These are phyloP conservation scores for Hecatera dysodea DNA, from an alignment of 2,888 invertebrate genomes.

Conservation along the genomic window DNA sequence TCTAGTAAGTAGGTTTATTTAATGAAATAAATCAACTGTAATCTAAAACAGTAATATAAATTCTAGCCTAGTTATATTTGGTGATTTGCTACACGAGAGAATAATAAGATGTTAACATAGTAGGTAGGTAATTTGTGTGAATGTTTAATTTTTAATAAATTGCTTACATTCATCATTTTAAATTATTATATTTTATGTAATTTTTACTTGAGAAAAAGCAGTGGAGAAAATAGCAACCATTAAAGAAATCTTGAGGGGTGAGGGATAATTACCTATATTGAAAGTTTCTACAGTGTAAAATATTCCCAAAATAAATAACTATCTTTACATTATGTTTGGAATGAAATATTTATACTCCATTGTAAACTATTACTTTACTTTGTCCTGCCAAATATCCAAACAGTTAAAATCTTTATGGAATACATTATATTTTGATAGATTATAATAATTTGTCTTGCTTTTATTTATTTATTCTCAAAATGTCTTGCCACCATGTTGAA, in stretches of 20 bases:
- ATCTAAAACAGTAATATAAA: not conserved
- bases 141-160: not conserved
- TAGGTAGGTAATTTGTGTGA: slow-evolving; percentile 7
- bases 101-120: not conserved
- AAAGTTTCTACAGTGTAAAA: not conserved
- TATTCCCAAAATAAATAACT: not conserved
- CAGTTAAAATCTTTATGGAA: not conserved
- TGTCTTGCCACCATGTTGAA: not conserved
- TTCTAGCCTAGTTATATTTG: not conserved
- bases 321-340: not conserved
- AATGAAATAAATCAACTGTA: not conserved
- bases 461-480: not conserved
- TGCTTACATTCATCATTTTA: not conserved
- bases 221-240: not conserved
- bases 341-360: not conserved
- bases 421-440: too few species aligned
- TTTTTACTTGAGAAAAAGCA: too few species aligned
- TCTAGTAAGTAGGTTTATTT: not conserved
- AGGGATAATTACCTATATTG: not conserved
- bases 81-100: not conserved
- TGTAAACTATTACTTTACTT: not conserved
- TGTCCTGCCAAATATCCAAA: not conserved
- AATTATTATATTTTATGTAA: too few species aligned
- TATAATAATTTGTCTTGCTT: not conserved
- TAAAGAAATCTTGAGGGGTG: not conserved